Evolutionary conservation across 1,140 invertebrate genomes (phyloP).

Genomic region (Monomorium pharaonis): DNA sequence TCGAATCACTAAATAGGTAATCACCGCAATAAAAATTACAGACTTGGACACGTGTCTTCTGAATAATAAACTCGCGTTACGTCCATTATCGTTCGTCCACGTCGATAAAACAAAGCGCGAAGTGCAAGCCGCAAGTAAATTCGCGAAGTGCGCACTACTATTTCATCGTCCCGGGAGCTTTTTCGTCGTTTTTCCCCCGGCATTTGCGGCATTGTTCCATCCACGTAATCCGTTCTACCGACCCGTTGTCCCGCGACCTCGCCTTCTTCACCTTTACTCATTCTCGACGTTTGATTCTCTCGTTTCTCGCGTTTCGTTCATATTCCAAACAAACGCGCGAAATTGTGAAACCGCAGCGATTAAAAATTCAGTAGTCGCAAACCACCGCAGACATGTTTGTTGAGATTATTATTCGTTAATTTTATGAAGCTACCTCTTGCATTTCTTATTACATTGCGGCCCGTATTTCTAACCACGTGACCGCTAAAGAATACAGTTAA

Average conservation of each 20-base stretch:
- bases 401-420: neutral
- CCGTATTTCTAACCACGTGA: neutral
- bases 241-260: slow-evolving; percentile 29
- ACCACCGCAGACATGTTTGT: neutral
- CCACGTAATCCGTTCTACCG: slow-evolving; percentile 44
- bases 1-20: neutral
- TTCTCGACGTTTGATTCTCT: slow-evolving; percentile 32
- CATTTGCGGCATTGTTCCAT: slow-evolving; percentile 51
- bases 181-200: slow-evolving; percentile 26
- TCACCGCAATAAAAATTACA: neutral
- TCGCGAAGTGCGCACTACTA: slow-evolving; percentile 35
- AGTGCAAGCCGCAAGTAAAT: slow-evolving; percentile 36
- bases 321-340: slow-evolving; percentile 39
- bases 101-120: slow-evolving; percentile 28
- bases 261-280: slow-evolving; percentile 44
- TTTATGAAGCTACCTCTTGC: neutral
- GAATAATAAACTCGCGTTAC: slow-evolving; percentile 32
- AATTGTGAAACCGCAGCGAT: slow-evolving; percentile 30
- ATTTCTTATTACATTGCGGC: neutral
- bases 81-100: slow-evolving; percentile 13
- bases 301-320: slow-evolving; percentile 28
- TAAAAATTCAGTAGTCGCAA: slow-evolving; percentile 17
- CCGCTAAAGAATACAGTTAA: neutral
- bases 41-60: neutral
- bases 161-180: slow-evolving; percentile 21